A percentile compares a stretch with the other conserved stretches of the same genome.
These are phyloP conservation scores for Aptenodytes patagonicus DNA, from an alignment of 2,113 vertebrate species.

Conservation along the genomic window DNA sequence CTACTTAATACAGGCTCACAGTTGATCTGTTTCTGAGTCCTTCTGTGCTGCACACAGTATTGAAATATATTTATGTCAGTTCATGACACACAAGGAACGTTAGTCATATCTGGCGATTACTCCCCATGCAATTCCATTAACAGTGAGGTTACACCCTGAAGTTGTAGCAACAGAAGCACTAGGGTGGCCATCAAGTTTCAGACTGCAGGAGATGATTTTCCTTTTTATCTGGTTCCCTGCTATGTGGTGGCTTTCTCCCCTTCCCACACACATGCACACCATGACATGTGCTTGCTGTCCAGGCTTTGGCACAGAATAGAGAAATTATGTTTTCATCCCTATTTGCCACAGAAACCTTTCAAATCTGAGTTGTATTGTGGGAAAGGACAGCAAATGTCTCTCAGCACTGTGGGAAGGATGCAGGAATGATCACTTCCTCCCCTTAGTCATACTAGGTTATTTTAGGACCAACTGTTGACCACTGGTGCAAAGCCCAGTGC, in stretches of 20 bases:
- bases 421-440: neutral
- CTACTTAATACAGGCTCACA: neutral
- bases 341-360: neutral
- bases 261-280: neutral
- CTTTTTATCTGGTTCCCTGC: neutral
- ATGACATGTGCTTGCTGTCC: neutral
- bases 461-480: neutral
- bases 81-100: neutral
- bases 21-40: neutral
- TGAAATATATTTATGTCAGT: neutral
- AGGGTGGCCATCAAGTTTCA: neutral
- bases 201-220: neutral
- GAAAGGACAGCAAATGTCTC: neutral
- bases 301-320: neutral
- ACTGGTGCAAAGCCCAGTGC: neutral
- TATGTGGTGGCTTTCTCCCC: neutral
- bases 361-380: neutral
- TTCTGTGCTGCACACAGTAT: neutral
- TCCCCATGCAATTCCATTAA: neutral
- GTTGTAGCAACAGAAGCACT: neutral
- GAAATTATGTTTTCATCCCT: neutral
- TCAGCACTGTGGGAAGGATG: neutral
- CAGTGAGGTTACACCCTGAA: neutral
- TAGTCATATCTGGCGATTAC: conserved; percentile 2
- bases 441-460: neutral